These are phyloP conservation scores for Dione vanillae DNA, from an alignment of 2,888 invertebrate genomes.

Conservation along the genomic window DNA sequence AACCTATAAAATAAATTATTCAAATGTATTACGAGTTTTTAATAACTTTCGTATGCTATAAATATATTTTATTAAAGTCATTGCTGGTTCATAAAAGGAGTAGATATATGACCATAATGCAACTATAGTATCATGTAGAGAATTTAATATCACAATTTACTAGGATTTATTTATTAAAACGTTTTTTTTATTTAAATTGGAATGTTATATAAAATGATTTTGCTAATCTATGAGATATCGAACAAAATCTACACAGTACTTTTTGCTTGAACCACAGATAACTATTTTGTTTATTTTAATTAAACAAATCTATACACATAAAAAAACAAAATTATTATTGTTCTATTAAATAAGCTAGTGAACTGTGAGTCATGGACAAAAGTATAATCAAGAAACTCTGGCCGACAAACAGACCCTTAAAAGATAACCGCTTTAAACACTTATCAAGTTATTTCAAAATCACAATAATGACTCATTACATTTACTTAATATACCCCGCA, in stretches of 20 bases:
- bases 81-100: background rate
- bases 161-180: background rate
- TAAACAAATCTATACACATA: background rate
- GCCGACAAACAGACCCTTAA: conserved; percentile 14
- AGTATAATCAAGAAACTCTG: background rate
- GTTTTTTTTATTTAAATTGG: background rate
- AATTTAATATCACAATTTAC: background rate
- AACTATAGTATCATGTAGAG: too few relatives aligned
- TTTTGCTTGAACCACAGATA: background rate
- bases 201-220: background rate
- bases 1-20: conserved; percentile 21
- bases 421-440: conserved; percentile 5
- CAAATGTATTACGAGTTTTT: conserved; percentile 3
- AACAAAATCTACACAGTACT: background rate
- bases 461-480: conserved; percentile 7
- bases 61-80: conserved; percentile 5
- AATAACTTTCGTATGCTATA: background rate
- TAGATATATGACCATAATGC: background rate
- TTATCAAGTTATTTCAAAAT: conserved; percentile 1
- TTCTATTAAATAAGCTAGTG: background rate
- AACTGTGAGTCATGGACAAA: conserved; percentile 1
- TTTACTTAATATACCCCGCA: background rate
- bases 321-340: conserved; percentile 6
- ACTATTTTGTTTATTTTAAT: background rate
- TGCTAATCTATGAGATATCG: background rate